A percentile compares a stretch with the other conserved stretches of the same genome.
These are phyloP conservation scores for Sorex araneus DNA, from an alignment of 2,113 vertebrate species.

Conservation along the genomic window DNA sequence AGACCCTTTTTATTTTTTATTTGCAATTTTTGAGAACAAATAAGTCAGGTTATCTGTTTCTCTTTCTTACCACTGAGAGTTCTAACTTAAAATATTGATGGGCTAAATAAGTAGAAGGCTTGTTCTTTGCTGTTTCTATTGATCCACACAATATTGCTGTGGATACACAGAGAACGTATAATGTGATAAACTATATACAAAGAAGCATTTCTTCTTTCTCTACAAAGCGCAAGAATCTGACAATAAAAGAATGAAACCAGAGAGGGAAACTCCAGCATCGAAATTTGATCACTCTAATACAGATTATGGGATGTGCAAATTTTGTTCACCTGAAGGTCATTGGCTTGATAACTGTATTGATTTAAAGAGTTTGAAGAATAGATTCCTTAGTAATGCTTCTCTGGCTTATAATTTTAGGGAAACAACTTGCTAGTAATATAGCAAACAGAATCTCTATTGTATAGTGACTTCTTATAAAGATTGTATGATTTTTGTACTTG, in stretches of 20 bases:
- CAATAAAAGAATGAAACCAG: conserved; percentile 32
- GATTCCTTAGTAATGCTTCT: not conserved
- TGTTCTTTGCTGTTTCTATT: conserved; percentile 70
- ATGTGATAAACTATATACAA: conserved; percentile 42
- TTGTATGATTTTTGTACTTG: not conserved
- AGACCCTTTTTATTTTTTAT: not conserved
- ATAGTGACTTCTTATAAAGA: too few relatives aligned
- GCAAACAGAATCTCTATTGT: too few relatives aligned
- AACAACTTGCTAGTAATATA: not conserved
- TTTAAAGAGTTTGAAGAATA: not conserved
- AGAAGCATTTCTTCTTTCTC: conserved; percentile 51
- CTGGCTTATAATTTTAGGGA: not conserved
- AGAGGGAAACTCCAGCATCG: not conserved
- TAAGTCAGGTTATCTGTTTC: not conserved
- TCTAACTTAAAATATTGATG: conserved; percentile 74
- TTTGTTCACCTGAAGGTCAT: conserved; percentile 3
- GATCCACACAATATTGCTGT: conserved; percentile 48
- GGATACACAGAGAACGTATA: not conserved
- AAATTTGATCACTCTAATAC: conserved; percentile 2
- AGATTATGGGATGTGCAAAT: conserved; percentile 33
- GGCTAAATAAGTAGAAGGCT: not conserved
- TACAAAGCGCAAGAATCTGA: not conserved
- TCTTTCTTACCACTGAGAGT: not conserved
- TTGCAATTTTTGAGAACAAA: conserved; percentile 43
- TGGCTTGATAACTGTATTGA: conserved; percentile 17